These are phyloP conservation scores for Augochlora pura DNA, from an alignment of 1,140 invertebrate species.

Conservation along the genomic window DNA sequence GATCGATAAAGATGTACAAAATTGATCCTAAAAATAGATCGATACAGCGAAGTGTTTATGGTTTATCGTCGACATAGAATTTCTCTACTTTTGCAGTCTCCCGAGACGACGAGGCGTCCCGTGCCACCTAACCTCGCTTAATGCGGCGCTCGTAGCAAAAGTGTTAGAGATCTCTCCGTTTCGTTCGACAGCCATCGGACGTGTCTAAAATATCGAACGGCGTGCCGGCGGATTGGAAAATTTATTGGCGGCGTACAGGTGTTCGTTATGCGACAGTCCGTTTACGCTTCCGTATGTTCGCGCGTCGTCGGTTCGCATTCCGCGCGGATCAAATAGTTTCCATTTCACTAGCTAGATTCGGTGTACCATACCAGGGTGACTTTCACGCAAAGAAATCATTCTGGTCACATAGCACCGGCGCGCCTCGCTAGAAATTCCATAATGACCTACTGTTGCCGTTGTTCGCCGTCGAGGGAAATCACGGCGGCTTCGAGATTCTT, in stretches of 20 bases:
- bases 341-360: conserved; percentile 60
- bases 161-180: too few relatives aligned
- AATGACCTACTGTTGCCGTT: conserved; percentile 36
- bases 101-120: too few relatives aligned
- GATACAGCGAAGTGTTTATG: too few relatives aligned
- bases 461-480: conserved; percentile 25
- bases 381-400: conserved; percentile 65
- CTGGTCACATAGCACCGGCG: conserved; percentile 57
- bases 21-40: too few relatives aligned
- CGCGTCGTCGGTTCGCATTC: conserved; percentile 39
- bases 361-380: conserved; percentile 50
- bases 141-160: too few relatives aligned
- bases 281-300: not conserved
- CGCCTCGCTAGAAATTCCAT: conserved; percentile 62
- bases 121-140: too few relatives aligned
- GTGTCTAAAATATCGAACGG: not conserved
- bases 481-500: conserved; percentile 19
- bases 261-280: not conserved
- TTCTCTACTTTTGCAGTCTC: too few relatives aligned
- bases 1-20: too few relatives aligned
- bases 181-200: too few relatives aligned
- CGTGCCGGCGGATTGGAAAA: too few relatives aligned
- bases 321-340: conserved; percentile 53
- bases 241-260: not conserved
- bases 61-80: too few relatives aligned